phyloP scores from a whole-genome alignment of 2,797 vertebrate genomes.

The Falco peregrinus region DNA sequence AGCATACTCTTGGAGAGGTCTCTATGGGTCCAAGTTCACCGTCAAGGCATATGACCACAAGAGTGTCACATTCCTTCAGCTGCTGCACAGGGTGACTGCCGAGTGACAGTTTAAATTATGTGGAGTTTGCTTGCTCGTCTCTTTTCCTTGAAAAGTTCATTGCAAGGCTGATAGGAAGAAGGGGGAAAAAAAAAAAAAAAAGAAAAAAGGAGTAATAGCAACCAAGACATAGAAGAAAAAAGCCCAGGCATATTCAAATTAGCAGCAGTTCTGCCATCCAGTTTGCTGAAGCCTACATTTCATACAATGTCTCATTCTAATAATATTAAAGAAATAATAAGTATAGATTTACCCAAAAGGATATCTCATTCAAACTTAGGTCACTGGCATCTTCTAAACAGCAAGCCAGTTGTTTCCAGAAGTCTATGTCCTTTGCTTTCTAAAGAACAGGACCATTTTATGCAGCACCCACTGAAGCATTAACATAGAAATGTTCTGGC shows the following conservation, averaged over 20 bases:
- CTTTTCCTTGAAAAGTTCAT: neutral
- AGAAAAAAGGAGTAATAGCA: neutral
- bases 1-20: neutral
- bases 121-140: neutral
- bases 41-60: neutral
- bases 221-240: slow-evolving; percentile 22
- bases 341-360: slow-evolving; percentile 29
- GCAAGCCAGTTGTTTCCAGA: slow-evolving; percentile 7
- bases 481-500: neutral
- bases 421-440: neutral
- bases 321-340: slow-evolving; percentile 47
- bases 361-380: slow-evolving; percentile 26
- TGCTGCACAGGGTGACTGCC: neutral
- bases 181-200: neutral
- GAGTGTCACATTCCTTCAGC: slow-evolving; percentile 6
- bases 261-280: slow-evolving; percentile 28
- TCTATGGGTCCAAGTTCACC: neutral
- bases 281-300: slow-evolving; percentile 43
- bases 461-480: neutral
- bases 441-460: neutral
- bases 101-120: neutral
- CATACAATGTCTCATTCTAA: slow-evolving; percentile 49
- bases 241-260: slow-evolving; percentile 1
- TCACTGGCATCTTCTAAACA: neutral
- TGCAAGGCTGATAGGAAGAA: neutral